These are phyloP conservation scores for Bacillus rossius DNA, from an alignment of 1,140 invertebrate species.

Conservation along the genomic window DNA sequence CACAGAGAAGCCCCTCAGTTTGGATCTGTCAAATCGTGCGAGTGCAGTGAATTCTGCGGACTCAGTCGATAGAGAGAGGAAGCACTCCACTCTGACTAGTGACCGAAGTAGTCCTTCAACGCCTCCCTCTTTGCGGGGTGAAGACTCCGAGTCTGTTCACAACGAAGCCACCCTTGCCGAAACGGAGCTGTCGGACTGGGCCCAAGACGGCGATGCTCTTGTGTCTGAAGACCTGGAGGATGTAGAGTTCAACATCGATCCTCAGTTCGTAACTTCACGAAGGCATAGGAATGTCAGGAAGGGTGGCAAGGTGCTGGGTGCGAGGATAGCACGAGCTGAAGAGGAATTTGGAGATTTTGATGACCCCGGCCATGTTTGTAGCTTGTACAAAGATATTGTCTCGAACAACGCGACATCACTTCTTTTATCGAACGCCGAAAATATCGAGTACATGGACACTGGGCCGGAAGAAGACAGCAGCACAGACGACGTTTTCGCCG, in stretches of 20 bases:
- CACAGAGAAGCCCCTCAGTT: too few relatives aligned
- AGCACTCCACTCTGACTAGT: slow-evolving; percentile 26
- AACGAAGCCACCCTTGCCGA: slow-evolving; percentile 63
- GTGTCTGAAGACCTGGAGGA: slow-evolving; percentile 68
- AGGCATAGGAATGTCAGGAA: slow-evolving; percentile 42
- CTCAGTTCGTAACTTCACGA: slow-evolving; percentile 46
- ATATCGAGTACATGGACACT: slow-evolving; percentile 71
- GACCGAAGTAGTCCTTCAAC: slow-evolving; percentile 46
- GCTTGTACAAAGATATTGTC: slow-evolving; percentile 23
- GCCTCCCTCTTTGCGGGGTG: slow-evolving; percentile 38
- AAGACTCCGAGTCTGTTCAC: slow-evolving; percentile 35
- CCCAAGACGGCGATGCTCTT: slow-evolving; percentile 57
- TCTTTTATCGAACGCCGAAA: slow-evolving; percentile 40
- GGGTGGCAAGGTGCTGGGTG: slow-evolving; percentile 21
- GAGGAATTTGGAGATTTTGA: slow-evolving; percentile 33
- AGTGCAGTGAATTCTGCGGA: slow-evolving; percentile 1
- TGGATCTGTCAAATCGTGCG: too few relatives aligned
- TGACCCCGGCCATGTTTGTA: slow-evolving; percentile 39
- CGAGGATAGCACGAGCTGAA: slow-evolving; percentile 40
- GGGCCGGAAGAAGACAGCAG: slow-evolving; percentile 47
- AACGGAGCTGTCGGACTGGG: slow-evolving; percentile 82
- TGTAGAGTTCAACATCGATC: slow-evolving; percentile 53
- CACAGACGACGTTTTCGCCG: slow-evolving; percentile 37
- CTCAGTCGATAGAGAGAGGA: slow-evolving; percentile 1
- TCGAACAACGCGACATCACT: slow-evolving; percentile 12